Percentiles rank a stretch among this genome's conserved stretches.
Conservation (phyloP, 2,888 invertebrate species). For the Morinoia aosen region DNA sequence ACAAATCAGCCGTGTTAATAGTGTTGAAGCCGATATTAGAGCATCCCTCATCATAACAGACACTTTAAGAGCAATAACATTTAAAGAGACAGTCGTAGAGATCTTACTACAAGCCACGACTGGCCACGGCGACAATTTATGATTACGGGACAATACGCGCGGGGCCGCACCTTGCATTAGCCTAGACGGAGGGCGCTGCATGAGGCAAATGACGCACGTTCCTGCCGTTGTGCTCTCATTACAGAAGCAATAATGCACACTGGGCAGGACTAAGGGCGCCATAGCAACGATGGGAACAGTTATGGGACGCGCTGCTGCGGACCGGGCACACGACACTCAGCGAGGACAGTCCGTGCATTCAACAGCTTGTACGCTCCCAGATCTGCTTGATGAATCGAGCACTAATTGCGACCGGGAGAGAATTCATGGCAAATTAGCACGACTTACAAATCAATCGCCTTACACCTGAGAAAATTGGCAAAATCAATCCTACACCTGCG, state of each 20-base stretch:
- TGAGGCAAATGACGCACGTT: neutral
- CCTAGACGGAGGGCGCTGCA: neutral
- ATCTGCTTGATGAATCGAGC: neutral
- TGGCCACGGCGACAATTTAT: neutral
- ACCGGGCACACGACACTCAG: neutral
- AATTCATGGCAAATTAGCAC: neutral
- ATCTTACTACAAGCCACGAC: neutral
- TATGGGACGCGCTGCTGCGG: neutral
- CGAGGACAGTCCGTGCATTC: neutral
- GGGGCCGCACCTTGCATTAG: neutral
- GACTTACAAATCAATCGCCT: neutral
- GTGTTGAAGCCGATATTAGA: neutral
- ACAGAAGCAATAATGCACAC: conserved; percentile 28
- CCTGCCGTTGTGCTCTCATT: conserved; percentile 6
- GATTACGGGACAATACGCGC: neutral
- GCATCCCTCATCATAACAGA: neutral
- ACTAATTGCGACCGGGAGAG: neutral
- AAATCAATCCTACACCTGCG: no score
- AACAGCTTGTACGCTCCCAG: neutral
- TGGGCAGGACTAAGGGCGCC: neutral
- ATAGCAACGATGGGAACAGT: conserved; percentile 19
- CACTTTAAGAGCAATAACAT: neutral
- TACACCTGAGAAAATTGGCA: neutral
- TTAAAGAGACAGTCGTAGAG: neutral
- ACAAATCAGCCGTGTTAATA: neutral